Percentiles rank a stretch among this genome's conserved stretches.
Evolutionary conservation across 2,113 vertebrate species (phyloP).

Genomic region (Dipodomys ordii): DNA sequence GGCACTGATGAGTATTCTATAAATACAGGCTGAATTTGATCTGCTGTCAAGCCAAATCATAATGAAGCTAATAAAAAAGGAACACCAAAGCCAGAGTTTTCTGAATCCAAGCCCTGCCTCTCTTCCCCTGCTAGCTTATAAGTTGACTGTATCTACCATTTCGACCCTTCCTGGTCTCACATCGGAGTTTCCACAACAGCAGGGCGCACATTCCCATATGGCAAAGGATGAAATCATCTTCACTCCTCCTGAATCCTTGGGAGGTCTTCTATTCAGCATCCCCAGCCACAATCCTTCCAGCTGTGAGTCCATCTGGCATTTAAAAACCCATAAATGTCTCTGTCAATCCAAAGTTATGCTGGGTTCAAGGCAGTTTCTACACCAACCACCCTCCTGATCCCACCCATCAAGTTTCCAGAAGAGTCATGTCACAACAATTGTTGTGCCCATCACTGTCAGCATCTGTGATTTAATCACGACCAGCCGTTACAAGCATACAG

Average conservation of each 20-base stretch:
- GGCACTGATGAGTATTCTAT: not conserved
- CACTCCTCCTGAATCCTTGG: not conserved
- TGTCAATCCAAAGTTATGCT: not conserved
- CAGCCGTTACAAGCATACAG: not conserved
- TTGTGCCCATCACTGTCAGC: conserved; percentile 38
- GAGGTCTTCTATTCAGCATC: not conserved
- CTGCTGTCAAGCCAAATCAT: not conserved
- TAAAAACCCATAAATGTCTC: conserved; percentile 51
- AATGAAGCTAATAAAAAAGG: not conserved
- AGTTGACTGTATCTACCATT: not conserved
- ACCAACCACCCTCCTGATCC: not conserved
- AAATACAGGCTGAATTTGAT: not conserved
- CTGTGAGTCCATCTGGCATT: conserved; percentile 39
- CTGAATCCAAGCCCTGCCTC: not conserved
- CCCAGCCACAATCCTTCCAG: not conserved
- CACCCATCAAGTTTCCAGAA: conserved; percentile 53
- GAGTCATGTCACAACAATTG: not conserved
- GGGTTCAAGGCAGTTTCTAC: not conserved
- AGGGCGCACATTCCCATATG: not conserved
- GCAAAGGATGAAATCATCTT: not conserved
- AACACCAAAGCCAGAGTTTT: not conserved
- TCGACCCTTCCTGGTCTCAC: not conserved
- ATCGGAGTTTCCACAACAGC: not conserved
- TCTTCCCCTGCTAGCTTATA: not conserved
- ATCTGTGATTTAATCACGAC: conserved; percentile 45